Evolutionary conservation across 2,888 invertebrate genomes (phyloP).

Genomic region (Chaitophorus viminalis): DNA sequence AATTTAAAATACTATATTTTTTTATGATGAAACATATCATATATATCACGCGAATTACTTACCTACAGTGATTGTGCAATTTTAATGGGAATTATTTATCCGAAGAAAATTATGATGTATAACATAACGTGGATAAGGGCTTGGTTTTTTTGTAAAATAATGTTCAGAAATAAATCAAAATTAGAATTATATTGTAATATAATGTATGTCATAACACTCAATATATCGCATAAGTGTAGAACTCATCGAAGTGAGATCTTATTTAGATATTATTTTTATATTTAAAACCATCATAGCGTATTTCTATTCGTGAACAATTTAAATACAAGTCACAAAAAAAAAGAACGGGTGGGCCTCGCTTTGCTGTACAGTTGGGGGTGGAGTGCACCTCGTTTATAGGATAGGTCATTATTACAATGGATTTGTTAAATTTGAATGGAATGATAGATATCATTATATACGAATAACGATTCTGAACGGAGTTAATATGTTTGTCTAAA

Average conservation of each 20-base stretch:
- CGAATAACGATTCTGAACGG: too few relatives aligned
- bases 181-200: background rate
- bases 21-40: background rate
- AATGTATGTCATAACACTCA: background rate
- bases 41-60: background rate
- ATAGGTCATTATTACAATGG: too few relatives aligned
- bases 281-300: too few relatives aligned
- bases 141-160: background rate
- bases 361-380: too few relatives aligned
- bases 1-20: background rate
- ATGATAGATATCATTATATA: too few relatives aligned
- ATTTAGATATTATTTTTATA: background rate
- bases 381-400: too few relatives aligned
- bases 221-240: background rate
- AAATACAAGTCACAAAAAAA: too few relatives aligned
- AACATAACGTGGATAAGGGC: background rate
- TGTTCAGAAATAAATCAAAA: background rate
- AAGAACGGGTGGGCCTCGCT: too few relatives aligned
- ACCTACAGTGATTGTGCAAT: background rate
- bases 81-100: background rate
- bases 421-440: too few relatives aligned
- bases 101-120: background rate
- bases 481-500: too few relatives aligned
- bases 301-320: too few relatives aligned
- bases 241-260: background rate